Percentiles rank a stretch among this genome's conserved stretches.
phyloP scores from a whole-genome alignment of 2,113 vertebrate species.

The Vombatus ursinus region DNA sequence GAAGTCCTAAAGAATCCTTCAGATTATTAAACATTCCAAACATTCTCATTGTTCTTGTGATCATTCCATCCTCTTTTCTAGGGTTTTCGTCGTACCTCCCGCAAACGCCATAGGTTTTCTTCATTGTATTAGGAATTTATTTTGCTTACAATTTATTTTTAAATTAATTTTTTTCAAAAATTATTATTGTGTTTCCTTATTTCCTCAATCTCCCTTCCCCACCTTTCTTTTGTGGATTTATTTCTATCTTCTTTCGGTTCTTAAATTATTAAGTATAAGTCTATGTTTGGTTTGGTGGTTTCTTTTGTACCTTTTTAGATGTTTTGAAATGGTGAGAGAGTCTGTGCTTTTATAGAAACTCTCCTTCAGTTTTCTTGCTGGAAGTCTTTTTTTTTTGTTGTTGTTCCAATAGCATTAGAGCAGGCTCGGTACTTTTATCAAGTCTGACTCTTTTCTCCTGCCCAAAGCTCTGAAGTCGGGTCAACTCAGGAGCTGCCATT shows the following conservation, averaged over 20 bases:
- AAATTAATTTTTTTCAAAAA: background rate
- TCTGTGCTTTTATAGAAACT: background rate
- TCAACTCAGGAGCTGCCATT: background rate
- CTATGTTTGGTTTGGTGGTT: background rate
- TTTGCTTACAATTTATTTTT: background rate
- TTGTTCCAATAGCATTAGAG: background rate
- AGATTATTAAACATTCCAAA: background rate
- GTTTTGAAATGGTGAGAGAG: background rate
- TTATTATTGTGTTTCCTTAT: background rate
- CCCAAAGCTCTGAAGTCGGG: background rate
- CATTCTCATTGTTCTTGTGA: background rate
- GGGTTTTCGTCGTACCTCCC: background rate
- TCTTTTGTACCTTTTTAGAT: background rate
- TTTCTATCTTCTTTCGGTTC: background rate
- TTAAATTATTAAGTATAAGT: background rate
- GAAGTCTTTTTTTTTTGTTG: background rate
- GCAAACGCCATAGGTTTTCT: background rate
- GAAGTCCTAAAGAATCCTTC: background rate
- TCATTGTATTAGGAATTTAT: background rate
- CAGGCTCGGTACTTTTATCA: background rate
- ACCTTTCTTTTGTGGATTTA: background rate
- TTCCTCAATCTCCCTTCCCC: background rate
- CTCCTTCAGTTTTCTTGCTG: background rate
- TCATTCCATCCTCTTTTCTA: background rate
- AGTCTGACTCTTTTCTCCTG: background rate